Percentiles rank a stretch among this genome's conserved stretches.
These are phyloP conservation scores for Pterophyllum scalare DNA, from an alignment of 2,113 vertebrate genomes.

Conservation along the genomic window DNA sequence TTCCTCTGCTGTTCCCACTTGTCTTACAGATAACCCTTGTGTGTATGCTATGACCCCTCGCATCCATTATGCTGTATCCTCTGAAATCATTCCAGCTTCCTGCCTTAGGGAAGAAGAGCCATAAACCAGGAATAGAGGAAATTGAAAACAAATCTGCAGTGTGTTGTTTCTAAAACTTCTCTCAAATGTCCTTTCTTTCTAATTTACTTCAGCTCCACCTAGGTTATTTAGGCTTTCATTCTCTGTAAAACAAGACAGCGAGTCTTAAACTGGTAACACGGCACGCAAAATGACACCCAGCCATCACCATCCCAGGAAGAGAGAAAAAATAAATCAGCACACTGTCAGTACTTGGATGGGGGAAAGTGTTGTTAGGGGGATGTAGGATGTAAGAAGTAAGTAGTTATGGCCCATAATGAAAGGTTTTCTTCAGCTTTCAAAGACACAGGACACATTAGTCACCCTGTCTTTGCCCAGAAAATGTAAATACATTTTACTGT, in stretches of 20 bases:
- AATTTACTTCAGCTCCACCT: neutral
- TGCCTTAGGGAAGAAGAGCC: neutral
- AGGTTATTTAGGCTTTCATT: neutral
- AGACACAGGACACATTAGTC: no score
- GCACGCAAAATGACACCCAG: neutral
- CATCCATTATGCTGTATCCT: neutral
- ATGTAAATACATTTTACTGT: neutral
- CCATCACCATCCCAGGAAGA: neutral
- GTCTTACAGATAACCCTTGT: conserved; percentile 4
- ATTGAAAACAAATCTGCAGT: neutral
- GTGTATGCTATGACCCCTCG: neutral
- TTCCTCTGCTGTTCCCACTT: neutral
- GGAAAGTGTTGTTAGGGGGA: neutral
- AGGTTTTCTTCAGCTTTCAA: neutral
- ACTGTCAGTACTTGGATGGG: neutral
- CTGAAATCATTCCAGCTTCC: neutral
- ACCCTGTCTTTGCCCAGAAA: neutral
- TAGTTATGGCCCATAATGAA: neutral
- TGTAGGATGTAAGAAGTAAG: neutral
- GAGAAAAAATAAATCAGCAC: neutral
- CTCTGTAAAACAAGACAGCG: neutral
- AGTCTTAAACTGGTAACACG: no score
- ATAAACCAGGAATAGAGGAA: neutral
- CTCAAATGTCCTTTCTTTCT: neutral
- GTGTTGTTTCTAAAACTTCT: neutral